Evolutionary conservation across 2,888 invertebrate species (phyloP).

Genomic region (Pyrocoelia pectoralis): DNA sequence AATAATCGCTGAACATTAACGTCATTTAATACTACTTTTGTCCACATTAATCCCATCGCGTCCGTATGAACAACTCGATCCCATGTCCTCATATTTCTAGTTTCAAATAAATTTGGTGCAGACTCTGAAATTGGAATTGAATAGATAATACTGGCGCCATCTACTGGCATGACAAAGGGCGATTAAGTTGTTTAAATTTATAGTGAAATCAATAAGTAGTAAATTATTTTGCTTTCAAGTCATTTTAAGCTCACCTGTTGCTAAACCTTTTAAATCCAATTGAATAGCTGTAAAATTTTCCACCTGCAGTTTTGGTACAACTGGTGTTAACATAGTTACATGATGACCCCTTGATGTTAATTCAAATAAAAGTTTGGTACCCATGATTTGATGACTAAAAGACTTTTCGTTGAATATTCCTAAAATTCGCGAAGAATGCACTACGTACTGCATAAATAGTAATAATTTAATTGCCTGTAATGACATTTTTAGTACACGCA

Average conservation of each 20-base stretch:
- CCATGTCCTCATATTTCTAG: background rate
- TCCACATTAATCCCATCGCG: background rate
- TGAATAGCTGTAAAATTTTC: background rate
- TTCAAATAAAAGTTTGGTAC: constrained; percentile 41
- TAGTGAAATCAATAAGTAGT: too few relatives aligned
- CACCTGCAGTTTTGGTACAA: background rate
- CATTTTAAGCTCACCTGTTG: background rate
- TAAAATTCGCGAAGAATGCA: constrained; percentile 32
- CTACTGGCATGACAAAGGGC: too few relatives aligned
- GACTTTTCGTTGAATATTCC: constrained; percentile 44
- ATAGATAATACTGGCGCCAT: constrained; percentile 24
- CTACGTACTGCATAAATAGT: background rate
- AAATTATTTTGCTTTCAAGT: background rate
- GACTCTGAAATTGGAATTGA: background rate
- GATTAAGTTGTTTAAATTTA: too few relatives aligned
- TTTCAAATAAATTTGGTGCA: background rate
- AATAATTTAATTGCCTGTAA: background rate
- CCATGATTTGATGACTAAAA: constrained; percentile 45
- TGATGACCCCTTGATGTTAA: constrained; percentile 55
- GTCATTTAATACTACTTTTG: constrained; percentile 47
- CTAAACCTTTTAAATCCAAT: background rate
- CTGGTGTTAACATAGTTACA: constrained; percentile 14
- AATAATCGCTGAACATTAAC: constrained; percentile 52
- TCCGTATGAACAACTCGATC: constrained; percentile 33
- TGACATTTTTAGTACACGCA: too few relatives aligned